phyloP scores from a whole-genome alignment of 2,888 invertebrate genomes.

The Seira musarum region DNA sequence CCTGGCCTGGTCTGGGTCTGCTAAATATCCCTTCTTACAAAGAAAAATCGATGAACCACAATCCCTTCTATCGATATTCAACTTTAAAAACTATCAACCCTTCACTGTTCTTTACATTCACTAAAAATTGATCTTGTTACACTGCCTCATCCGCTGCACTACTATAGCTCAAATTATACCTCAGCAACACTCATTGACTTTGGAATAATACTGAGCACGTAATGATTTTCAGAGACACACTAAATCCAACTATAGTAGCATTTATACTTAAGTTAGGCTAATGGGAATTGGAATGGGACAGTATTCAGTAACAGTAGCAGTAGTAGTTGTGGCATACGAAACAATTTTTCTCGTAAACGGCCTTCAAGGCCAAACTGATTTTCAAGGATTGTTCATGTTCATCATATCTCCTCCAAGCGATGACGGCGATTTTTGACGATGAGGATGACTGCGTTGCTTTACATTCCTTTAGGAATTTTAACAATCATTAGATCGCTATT shows the following conservation, averaged over 20 bases:
- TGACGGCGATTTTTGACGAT: constrained; percentile 1
- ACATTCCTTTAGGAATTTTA: neutral
- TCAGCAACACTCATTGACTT: neutral
- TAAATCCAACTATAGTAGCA: neutral
- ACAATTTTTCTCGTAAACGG: constrained; percentile 24
- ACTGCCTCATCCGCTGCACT: neutral
- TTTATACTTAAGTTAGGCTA: neutral
- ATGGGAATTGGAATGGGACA: constrained; percentile 3
- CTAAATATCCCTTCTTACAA: neutral
- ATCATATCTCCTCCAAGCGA: constrained; percentile 1
- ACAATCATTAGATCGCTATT: constrained; percentile 13
- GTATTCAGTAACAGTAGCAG: neutral
- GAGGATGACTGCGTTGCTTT: neutral
- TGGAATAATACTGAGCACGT: neutral
- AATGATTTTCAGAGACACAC: neutral
- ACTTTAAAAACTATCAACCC: neutral
- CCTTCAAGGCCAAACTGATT: constrained; percentile 45
- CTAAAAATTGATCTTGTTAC: constrained; percentile 1
- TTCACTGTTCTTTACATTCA: constrained; percentile 9
- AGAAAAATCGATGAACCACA: constrained; percentile 7
- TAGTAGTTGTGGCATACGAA: no score
- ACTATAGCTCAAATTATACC: neutral
- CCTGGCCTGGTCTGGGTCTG: neutral
- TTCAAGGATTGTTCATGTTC: constrained; percentile 8
- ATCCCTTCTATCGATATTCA: neutral